These are phyloP conservation scores for Petrocephalus schoutedeni DNA, from an alignment of 2,797 vertebrate genomes.

Conservation along the genomic window DNA sequence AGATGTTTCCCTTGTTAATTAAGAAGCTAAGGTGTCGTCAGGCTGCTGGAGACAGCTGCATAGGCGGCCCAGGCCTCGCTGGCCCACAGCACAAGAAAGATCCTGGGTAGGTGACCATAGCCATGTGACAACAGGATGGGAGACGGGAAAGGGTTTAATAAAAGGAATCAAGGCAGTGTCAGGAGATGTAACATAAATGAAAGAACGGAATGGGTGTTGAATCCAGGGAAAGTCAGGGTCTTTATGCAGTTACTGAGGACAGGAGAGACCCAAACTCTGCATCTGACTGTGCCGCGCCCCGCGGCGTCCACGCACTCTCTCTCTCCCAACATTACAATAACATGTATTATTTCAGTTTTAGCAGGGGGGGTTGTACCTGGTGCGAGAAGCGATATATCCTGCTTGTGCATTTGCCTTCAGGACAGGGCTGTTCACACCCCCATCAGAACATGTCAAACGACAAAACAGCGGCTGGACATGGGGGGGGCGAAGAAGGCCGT, in stretches of 20 bases:
- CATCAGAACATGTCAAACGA: not conserved
- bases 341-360: not conserved
- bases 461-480: not conserved
- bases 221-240: not conserved
- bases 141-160: not conserved
- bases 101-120: not conserved
- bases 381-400: not conserved
- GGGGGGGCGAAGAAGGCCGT: not conserved
- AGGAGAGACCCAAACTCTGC: not conserved
- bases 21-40: not conserved
- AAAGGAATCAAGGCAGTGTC: not conserved
- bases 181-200: not conserved
- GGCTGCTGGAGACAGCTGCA: not conserved
- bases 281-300: not conserved
- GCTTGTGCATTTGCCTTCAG: not conserved
- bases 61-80: not conserved
- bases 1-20: constrained; percentile 23
- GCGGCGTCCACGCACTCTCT: not conserved
- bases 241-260: not conserved
- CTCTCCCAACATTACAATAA: not conserved
- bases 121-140: not conserved
- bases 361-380: not conserved
- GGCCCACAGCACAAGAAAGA: not conserved
- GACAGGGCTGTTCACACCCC: not conserved
- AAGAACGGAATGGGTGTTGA: not conserved